These are phyloP conservation scores for Pelodiscus sinensis DNA, from an alignment of 2,113 vertebrate genomes.

Conservation along the genomic window DNA sequence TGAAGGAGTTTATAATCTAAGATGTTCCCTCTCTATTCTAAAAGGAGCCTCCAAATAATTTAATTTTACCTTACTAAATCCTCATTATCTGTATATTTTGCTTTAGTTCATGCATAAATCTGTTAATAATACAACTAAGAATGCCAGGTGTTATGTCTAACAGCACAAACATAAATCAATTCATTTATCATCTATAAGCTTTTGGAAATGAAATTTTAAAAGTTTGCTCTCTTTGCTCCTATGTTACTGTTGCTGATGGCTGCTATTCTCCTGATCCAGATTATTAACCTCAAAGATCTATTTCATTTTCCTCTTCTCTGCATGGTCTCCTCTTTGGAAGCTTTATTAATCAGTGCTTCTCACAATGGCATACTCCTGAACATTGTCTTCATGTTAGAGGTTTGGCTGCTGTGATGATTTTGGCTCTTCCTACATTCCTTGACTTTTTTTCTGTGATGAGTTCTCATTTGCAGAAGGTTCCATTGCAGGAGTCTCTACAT, in stretches of 20 bases:
- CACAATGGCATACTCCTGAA: not conserved
- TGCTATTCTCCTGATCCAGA: not conserved
- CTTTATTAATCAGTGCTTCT: not conserved
- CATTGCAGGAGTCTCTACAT: fast-evolving
- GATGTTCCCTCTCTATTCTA: not conserved
- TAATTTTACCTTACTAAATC: not conserved
- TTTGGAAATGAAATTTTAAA: not conserved
- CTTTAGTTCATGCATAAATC: not conserved
- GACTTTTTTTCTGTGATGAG: not conserved
- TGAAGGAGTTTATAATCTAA: not conserved
- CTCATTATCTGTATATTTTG: not conserved
- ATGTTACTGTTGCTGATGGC: not conserved
- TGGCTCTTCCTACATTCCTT: not conserved
- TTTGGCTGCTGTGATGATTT: not conserved
- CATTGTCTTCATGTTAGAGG: not conserved
- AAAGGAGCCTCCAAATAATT: not conserved
- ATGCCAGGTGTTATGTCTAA: not conserved
- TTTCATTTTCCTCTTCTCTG: not conserved
- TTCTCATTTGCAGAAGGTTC: not conserved
- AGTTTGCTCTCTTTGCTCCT: not conserved
- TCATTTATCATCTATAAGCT: not conserved
- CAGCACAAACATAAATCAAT: not conserved
- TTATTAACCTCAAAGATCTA: not conserved
- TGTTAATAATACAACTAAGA: not conserved
- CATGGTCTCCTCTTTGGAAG: not conserved